phyloP scores from a whole-genome alignment of 2,888 invertebrate genomes.

The Xylocampa areola region DNA sequence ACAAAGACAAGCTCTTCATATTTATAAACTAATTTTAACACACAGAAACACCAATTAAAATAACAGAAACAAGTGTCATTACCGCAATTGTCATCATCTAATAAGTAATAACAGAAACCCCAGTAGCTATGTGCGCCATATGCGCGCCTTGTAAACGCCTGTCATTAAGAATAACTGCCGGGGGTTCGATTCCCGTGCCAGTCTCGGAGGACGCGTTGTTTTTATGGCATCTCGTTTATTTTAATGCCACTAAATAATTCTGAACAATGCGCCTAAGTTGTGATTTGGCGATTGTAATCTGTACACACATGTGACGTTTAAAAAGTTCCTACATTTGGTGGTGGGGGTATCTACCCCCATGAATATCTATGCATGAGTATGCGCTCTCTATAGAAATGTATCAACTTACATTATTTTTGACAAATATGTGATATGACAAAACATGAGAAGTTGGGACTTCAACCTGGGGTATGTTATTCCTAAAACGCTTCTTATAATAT shows the following conservation, averaged over 20 bases:
- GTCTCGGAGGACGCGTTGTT: constrained; percentile 74
- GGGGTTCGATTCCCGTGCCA: constrained; percentile 60
- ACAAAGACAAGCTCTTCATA: too few species aligned
- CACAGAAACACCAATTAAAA: constrained; percentile 6
- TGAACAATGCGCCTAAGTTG: constrained; percentile 62
- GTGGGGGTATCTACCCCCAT: constrained; percentile 18
- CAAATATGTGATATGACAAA: too few species aligned
- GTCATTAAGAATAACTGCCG: constrained; percentile 73
- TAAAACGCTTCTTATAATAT: too few species aligned
- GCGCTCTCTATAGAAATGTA: too few species aligned
- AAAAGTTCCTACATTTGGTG: constrained; percentile 4
- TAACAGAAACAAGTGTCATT: constrained; percentile 14
- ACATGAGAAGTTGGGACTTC: too few species aligned
- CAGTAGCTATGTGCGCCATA: constrained; percentile 68
- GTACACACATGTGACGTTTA: constrained; percentile 49
- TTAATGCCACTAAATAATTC: constrained; percentile 78
- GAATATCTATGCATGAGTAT: too few species aligned
- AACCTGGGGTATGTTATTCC: too few species aligned
- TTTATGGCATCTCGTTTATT: constrained; percentile 81
- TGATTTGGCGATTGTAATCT: constrained; percentile 61
- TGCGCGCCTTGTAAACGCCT: constrained; percentile 77
- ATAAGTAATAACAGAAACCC: constrained; percentile 3
- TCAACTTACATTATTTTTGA: too few species aligned
- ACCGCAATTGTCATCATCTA: constrained; percentile 12
- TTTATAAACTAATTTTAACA: background rate